Evolutionary conservation across 92 coral and sea anemone genomes (phyloP).

Genomic region (Nematostella vectensis): DNA sequence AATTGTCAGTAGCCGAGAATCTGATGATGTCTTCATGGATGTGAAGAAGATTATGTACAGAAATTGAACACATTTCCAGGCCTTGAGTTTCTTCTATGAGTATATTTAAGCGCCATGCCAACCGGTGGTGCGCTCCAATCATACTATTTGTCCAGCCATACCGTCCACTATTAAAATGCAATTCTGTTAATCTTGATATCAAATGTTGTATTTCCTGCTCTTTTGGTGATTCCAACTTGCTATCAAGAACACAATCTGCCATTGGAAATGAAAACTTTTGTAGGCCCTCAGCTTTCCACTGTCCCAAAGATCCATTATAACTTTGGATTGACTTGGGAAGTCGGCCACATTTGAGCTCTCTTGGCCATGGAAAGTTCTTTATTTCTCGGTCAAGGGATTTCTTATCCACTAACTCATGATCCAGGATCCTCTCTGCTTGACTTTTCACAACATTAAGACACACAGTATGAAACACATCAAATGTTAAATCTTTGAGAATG

Average conservation of each 20-base stretch:
- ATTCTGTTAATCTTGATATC: constrained; percentile 56
- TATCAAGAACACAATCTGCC: constrained; percentile 43
- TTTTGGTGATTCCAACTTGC: constrained; percentile 10
- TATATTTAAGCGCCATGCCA: constrained; percentile 51
- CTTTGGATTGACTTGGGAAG: too few species aligned
- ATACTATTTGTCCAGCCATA: constrained; percentile 53
- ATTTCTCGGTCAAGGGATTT: constrained; percentile 37
- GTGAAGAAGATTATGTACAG: constrained; percentile 54
- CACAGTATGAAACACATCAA: constrained; percentile 54
- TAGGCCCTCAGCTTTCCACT: constrained; percentile 59
- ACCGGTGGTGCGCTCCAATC: constrained; percentile 33
- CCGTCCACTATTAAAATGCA: constrained; percentile 58
- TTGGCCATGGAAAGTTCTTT: constrained; percentile 49
- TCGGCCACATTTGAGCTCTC: constrained; percentile 38
- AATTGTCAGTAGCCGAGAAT: constrained; percentile 54
- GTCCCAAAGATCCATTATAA: too few species aligned
- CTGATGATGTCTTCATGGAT: constrained; percentile 54
- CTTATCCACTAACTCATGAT: constrained; percentile 25
- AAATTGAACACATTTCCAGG: constrained; percentile 55
- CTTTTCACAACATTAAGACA: constrained; percentile 52
- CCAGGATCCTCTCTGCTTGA: constrained; percentile 29
- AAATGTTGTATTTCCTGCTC: constrained; percentile 42
- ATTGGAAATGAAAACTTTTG: constrained; percentile 54
- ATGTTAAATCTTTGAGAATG: constrained; percentile 40
- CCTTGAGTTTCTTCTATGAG: constrained; percentile 65